Percentiles rank a stretch among this genome's conserved stretches.
Conservation (phyloP, 2,888 invertebrate species). For the Gymnoscelis rufifasciata region DNA sequence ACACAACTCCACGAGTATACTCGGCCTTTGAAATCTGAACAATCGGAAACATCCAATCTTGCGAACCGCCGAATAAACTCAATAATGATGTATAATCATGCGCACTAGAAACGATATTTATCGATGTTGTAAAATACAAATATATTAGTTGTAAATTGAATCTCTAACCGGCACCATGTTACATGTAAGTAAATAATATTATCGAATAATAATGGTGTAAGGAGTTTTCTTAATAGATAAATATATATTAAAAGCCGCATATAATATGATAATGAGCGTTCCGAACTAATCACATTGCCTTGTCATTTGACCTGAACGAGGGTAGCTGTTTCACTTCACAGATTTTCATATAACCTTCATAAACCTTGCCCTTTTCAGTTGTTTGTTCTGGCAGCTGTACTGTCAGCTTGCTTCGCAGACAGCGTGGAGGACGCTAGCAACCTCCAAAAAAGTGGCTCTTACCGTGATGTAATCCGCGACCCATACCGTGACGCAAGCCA, state of each 20-base stretch:
- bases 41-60: conserved; percentile 11
- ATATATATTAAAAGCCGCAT: too few relatives aligned
- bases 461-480: too few relatives aligned
- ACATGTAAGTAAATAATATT: conserved; percentile 31
- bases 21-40: conserved; percentile 1
- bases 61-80: not conserved
- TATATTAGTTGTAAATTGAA: conserved; percentile 21
- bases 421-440: conserved; percentile 15
- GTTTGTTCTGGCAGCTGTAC: conserved; percentile 29
- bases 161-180: conserved; percentile 34
- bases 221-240: too few relatives aligned
- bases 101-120: conserved; percentile 16
- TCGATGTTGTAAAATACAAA: conserved; percentile 15
- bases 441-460: too few relatives aligned
- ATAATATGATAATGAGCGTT: too few relatives aligned
- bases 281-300: too few relatives aligned
- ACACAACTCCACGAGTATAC: conserved; percentile 18
- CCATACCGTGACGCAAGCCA: too few relatives aligned
- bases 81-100: conserved; percentile 10
- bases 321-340: too few relatives aligned
- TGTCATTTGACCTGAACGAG: too few relatives aligned
- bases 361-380: conserved; percentile 24
- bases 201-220: too few relatives aligned
- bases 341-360: too few relatives aligned
- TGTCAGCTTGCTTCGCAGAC: conserved; percentile 23